Conservation (phyloP, 2,888 invertebrate species). For the Brachynemurus nebulosus region DNA sequence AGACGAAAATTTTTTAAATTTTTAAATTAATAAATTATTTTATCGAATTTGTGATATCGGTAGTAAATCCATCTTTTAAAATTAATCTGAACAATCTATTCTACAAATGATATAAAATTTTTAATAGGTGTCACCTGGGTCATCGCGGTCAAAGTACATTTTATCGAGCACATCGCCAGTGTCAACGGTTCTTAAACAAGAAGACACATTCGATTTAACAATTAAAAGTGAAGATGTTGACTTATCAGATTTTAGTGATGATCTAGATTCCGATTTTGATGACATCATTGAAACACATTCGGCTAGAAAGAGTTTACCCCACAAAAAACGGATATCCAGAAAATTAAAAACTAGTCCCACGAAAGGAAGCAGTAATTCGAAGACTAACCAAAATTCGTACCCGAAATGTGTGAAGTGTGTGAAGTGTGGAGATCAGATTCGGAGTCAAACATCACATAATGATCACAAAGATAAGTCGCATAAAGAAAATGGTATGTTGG, state of each 20-base stretch:
- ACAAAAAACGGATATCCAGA: conserved; percentile 72
- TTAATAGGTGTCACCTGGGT: too few relatives aligned
- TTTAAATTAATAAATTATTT: too few relatives aligned
- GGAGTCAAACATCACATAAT: conserved; percentile 29
- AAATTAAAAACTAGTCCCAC: conserved; percentile 43
- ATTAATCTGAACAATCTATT: too few relatives aligned
- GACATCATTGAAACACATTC: conserved; percentile 26
- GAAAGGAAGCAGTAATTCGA: conserved; percentile 17
- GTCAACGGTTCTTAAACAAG: not conserved
- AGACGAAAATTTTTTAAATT: too few relatives aligned
- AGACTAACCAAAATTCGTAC: conserved; percentile 19
- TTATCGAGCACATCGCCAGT: too few relatives aligned
- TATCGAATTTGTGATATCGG: too few relatives aligned
- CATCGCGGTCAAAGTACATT: too few relatives aligned
- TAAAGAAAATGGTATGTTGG: too few relatives aligned
- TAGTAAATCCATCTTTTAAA: too few relatives aligned
- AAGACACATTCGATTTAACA: not conserved
- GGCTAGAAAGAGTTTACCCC: conserved; percentile 59
- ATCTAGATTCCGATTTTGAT: conserved; percentile 24
- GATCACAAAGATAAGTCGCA: conserved; percentile 32
- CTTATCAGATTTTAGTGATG: conserved; percentile 15
- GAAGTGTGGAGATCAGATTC: conserved; percentile 34
- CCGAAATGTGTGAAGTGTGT: conserved; percentile 30
- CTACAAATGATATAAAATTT: too few relatives aligned
- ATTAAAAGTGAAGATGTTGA: conserved; percentile 31